Base-by-base conservation (phyloP, 2,797 vertebrate species). In the Eurystomus glaucurus region DNA sequence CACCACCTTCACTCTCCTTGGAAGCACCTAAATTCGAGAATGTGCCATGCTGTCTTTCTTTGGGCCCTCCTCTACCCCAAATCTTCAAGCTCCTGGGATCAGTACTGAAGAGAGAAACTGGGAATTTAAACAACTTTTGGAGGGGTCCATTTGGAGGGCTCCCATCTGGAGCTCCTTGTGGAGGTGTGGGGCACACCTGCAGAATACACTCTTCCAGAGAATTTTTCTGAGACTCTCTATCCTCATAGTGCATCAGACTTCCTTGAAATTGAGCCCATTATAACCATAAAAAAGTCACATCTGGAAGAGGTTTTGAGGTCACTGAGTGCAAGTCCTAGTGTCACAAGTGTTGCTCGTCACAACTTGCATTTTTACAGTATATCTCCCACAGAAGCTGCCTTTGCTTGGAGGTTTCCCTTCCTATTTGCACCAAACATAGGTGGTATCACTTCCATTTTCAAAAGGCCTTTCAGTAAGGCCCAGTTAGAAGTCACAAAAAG, bases 1-100 rank as follows among this genome's bases (percentile, higher is more conserved):
- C 48, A 28, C 25, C 19, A 6, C 21, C 37, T 71, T 58, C 28
- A 13, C 9, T 48, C 5, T 29, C 25, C 39, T 35, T 61, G 50
- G 55, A 41, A 80, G 5, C 9, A 41, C 39, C 18, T 54, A 46
- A 6, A 25, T 77, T 91, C 45, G 64, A 74, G 48, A 21, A 46
- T 0, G 0, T 15, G 37, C 23, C 1, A 0, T 5, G 29, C 28
- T 72, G 37, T n/a, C 50, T 78, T 23, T 48, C 29, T 85, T 51
- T 33, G 41, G 41, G 10, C 8, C 25, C 14, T 50, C 22, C 39
- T 28, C 35, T 54, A 51, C 6, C 14, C 45, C 39, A 60, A 50
- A 26, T 14, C 28, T 54, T 51, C 2, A 13, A 28, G 50, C 16
- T 62, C 4, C 35, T 75, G 46, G 16, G 29, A 12, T 46, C 11